Percentiles rank a stretch among this genome's conserved stretches.
Evolutionary conservation across 1,140 invertebrate genomes (phyloP).

Genomic region (Aphis gossypii): DNA sequence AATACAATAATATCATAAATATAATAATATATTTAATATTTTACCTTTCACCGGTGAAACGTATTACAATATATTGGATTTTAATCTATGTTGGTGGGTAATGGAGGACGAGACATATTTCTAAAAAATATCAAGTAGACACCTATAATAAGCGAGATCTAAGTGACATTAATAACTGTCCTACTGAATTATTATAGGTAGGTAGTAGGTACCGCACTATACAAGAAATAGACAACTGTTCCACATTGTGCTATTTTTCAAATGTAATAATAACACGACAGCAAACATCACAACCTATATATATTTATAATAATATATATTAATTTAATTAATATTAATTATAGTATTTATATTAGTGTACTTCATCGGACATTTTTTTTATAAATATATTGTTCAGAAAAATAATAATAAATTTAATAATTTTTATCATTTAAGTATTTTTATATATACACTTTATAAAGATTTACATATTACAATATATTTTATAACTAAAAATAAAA

Average conservation of each 20-base stretch:
- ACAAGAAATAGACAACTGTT: neutral
- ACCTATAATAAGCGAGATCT: neutral
- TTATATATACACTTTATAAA: neutral
- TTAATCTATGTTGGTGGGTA: neutral
- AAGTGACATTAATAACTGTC: slow-evolving; percentile 4
- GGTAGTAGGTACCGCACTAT: neutral
- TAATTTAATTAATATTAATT: neutral
- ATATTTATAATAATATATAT: neutral
- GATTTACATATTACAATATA: neutral
- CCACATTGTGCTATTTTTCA: neutral
- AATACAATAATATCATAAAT: neutral
- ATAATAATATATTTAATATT: neutral
- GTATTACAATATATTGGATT: neutral
- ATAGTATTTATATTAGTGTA: neutral
- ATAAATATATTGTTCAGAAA: neutral
- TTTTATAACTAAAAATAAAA: neutral
- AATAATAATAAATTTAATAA: neutral
- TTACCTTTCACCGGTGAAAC: neutral
- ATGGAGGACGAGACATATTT: neutral
- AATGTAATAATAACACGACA: neutral
- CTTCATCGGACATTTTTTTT: neutral
- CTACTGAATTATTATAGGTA: neutral
- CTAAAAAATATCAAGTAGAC: neutral
- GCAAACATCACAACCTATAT: neutral
- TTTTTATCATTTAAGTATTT: neutral